phyloP scores from a whole-genome alignment of 2,888 invertebrate genomes.

The Parnassius apollo region DNA sequence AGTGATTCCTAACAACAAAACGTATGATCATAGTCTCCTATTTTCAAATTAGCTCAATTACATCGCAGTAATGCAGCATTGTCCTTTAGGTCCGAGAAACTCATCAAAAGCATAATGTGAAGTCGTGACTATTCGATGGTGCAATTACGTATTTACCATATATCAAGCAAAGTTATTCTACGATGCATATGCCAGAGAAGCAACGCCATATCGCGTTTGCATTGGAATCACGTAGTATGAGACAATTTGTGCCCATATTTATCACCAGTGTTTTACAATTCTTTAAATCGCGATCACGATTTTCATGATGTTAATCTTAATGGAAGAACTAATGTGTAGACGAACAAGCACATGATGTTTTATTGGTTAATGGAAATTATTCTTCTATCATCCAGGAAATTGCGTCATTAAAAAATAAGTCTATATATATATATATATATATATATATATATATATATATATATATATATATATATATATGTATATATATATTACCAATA shows the following conservation, averaged over 20 bases:
- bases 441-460: too few relatives aligned
- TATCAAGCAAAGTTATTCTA: slow-evolving; percentile 34
- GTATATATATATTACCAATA: too few relatives aligned
- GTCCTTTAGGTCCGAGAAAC: slow-evolving; percentile 33
- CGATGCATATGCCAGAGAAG: slow-evolving; percentile 45
- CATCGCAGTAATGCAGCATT: slow-evolving; percentile 21
- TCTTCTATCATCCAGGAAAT: neutral
- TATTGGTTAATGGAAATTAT: slow-evolving; percentile 2
- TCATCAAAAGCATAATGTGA: slow-evolving; percentile 35
- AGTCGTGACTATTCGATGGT: slow-evolving; percentile 46
- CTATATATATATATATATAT: too few relatives aligned
- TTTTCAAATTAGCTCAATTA: slow-evolving; percentile 22
- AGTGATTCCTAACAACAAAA: slow-evolving; percentile 29
- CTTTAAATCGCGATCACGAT: slow-evolving; percentile 24
- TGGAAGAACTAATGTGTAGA: slow-evolving; percentile 9
- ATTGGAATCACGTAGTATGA: slow-evolving; percentile 48
- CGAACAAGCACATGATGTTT: neutral
- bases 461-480: too few relatives aligned
- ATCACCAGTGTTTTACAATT: slow-evolving; percentile 29
- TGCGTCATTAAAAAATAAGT: neutral
- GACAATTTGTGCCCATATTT: slow-evolving; percentile 38
- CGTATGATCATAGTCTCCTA: slow-evolving; percentile 15
- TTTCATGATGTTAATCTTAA: slow-evolving; percentile 16
- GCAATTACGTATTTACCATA: slow-evolving; percentile 49
- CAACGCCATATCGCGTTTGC: slow-evolving; percentile 36